Conservation (phyloP, 1,140 invertebrate species). For the Drosophila rufa region DNA sequence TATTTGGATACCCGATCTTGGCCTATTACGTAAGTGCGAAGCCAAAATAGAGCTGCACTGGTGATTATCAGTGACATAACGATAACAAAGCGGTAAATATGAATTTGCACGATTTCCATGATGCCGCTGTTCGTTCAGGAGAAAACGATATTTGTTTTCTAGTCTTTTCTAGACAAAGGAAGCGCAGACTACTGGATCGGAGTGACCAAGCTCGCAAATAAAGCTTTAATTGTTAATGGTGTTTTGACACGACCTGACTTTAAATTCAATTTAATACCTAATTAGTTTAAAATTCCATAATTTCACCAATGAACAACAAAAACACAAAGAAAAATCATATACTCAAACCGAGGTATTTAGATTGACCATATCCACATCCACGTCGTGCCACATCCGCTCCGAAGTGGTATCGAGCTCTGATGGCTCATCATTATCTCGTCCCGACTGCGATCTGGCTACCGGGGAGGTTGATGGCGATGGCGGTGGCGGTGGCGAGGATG, state of each 20-base stretch:
- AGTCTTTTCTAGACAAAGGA: not conserved
- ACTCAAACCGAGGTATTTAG: not conserved
- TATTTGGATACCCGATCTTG: no score
- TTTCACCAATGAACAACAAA: no score
- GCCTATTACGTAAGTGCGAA: not conserved
- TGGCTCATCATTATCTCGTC: not conserved
- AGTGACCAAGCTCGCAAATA: not conserved
- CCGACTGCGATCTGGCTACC: not conserved
- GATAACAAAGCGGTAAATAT: constrained; percentile 7
- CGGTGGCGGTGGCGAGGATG: not conserved
- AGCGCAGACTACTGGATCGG: not conserved
- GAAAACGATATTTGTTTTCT: not conserved
- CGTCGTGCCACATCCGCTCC: not conserved
- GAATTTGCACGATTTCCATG: constrained; percentile 5
- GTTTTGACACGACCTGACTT: no score
- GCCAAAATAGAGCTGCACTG: not conserved
- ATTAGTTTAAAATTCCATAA: no score
- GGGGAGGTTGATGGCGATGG: not conserved
- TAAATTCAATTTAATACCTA: not conserved
- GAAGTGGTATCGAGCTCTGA: not conserved
- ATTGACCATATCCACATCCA: constrained; percentile 4
- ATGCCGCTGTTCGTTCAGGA: no score
- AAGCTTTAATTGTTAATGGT: not conserved
- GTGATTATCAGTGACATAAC: not conserved
- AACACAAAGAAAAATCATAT: no score